Conservation (phyloP, 2,113 vertebrate genomes). For the Pluvianellus socialis region DNA sequence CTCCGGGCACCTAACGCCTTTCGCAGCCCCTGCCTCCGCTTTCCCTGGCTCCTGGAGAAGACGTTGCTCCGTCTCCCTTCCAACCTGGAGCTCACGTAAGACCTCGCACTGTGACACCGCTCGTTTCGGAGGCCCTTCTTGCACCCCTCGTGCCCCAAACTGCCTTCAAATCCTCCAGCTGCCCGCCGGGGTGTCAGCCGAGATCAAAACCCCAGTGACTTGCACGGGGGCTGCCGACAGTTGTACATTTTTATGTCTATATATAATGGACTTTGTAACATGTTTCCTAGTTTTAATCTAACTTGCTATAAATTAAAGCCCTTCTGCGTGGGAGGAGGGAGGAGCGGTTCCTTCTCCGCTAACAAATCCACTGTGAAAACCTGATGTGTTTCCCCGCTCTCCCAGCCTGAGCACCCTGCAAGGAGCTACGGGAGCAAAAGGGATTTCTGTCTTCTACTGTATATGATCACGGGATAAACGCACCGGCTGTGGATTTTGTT, state of each 20-base stretch:
- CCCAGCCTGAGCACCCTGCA: neutral
- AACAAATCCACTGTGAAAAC: constrained; percentile 57
- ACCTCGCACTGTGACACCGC: constrained; percentile 20
- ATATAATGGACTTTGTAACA: constrained; percentile 49
- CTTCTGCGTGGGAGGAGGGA: constrained; percentile 36
- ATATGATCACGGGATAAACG: neutral
- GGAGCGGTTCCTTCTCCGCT: constrained; percentile 20
- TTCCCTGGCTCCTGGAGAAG: neutral
- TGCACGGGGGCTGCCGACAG: neutral
- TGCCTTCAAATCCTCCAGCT: neutral
- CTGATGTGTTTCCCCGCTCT: neutral
- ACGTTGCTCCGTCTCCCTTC: neutral
- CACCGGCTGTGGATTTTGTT: constrained; percentile 32
- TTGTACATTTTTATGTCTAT: constrained; percentile 68
- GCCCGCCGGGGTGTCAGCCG: neutral
- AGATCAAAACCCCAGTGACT: neutral
- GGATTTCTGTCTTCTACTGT: constrained; percentile 44
- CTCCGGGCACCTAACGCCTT: rapidly evolving
- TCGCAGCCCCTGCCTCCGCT: neutral
- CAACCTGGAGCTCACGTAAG: neutral
- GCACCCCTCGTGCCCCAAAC: neutral
- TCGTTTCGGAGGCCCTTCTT: neutral
- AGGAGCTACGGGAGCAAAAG: neutral
- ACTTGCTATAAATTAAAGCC: constrained; percentile 45
- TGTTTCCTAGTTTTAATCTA: constrained; percentile 19